Base-by-base conservation (phyloP, 2,888 invertebrate genomes). In the Chorisops tibialis region DNA sequence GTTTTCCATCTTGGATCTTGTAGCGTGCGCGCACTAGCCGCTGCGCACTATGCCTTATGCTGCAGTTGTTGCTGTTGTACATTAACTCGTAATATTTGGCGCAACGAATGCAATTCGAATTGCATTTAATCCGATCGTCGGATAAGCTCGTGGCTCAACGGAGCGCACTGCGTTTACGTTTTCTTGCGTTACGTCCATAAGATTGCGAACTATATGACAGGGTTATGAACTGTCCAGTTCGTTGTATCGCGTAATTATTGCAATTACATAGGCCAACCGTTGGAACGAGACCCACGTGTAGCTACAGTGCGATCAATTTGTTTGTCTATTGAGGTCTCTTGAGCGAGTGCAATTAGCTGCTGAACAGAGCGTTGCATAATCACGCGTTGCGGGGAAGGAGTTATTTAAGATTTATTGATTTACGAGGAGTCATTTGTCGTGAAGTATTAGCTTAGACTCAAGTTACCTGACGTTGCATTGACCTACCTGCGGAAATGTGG, bases 261-360 rank as follows among this genome's bases (percentile, higher is more conserved):
- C 41, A 54, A 54, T 39, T 54, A 54, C 22, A 16, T 11, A 22
- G 41, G 21, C 39, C 24, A 54, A n/a, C 41, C n/a, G 41, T 14
- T 54, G 22, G 22, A 39, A 41, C 16, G 21, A 22, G 16, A n/a
- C 19, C 52, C 52, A 54, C 52, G 52, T 54, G 52, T 54, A 21
- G 18, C 22, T 41, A 41, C 52, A 54, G 18, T 9, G 21, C 21
- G 14, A 41, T 39, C 16, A 54, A 54, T 54, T 16, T 9, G 14
- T 16, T 30, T 7, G 11, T 9, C 49, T 24, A 16, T 16, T 47
- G 14, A 35, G 12, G 14, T 30, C 14, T 9, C 30, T 7, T 35
- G 49, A n/a, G 24, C 16, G 35, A 35, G 30, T 16, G 16, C 49
- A 50, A 50, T 50, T 50, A 50, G 16, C 38, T 41, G 16, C 38